phyloP scores from a whole-genome alignment of 2,113 vertebrate genomes.

The Carassius carassius region DNA sequence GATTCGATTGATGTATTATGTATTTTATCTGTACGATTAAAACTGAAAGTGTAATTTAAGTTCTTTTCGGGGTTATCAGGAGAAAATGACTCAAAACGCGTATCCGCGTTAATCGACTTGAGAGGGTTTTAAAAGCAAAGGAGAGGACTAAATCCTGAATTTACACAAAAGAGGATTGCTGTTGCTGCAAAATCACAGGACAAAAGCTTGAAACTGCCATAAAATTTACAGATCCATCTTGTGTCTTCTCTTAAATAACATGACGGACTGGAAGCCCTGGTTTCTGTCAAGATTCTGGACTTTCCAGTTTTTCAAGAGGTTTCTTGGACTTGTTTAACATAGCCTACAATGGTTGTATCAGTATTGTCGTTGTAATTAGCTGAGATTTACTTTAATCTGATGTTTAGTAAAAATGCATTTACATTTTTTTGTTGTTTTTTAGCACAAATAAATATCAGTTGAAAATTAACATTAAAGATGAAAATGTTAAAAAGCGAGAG shows the following conservation, averaged over 20 bases:
- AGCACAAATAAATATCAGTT: not conserved
- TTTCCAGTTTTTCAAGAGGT: constrained; percentile 6
- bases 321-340: not conserved
- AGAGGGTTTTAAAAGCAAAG: no score
- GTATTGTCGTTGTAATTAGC: not conserved
- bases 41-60: no score
- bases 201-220: not conserved
- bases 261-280: not conserved
- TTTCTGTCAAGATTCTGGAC: not conserved
- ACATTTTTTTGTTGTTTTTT: no score
- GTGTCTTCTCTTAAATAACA: not conserved
- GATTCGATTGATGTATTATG: no score
- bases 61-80: no score
- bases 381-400: not conserved
- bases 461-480: not conserved
- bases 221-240: not conserved
- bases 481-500: not conserved
- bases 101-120: no score
- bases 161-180: constrained; percentile 68
- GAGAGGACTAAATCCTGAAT: constrained; percentile 69
- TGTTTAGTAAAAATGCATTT: not conserved
- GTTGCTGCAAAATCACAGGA: constrained; percentile 55
- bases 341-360: not conserved
- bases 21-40: no score
- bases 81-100: no score